Conservation (phyloP, 1,140 invertebrate species). For the silkworm (Bombyx mori) region DNA sequence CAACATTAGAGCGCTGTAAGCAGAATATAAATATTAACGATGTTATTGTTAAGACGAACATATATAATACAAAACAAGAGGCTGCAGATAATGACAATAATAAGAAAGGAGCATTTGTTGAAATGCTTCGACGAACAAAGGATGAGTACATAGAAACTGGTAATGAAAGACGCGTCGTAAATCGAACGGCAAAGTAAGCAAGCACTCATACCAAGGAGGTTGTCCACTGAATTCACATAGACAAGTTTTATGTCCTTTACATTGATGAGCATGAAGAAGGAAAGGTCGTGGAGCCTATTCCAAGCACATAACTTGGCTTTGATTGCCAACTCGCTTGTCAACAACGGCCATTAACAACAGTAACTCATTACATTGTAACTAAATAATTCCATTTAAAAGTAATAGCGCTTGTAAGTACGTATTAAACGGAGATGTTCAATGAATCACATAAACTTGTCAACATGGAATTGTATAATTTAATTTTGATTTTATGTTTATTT, state of each 20-base stretch:
- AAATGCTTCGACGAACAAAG: constrained; percentile 26
- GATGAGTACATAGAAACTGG: constrained; percentile 26
- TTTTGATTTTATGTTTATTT: no score
- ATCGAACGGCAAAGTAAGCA: constrained; percentile 28
- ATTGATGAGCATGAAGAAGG: constrained; percentile 41
- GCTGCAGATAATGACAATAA: constrained; percentile 23
- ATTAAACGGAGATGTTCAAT: neutral
- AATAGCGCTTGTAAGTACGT: neutral
- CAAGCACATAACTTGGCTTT: constrained; percentile 1
- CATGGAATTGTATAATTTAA: no score
- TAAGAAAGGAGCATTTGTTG: constrained; percentile 22
- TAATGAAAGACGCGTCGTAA: constrained; percentile 42
- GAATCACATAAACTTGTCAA: no score
- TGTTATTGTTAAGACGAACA: constrained; percentile 13
- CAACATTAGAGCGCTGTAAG: constrained; percentile 1
- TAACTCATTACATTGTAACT: constrained; percentile 7
- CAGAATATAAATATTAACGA: constrained; percentile 9
- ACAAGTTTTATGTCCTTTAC: constrained; percentile 51
- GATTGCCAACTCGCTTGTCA: constrained; percentile 2
- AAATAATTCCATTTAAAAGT: constrained; percentile 10
- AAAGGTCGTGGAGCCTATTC: constrained; percentile 4
- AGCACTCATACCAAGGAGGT: constrained; percentile 21
- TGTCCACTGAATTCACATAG: constrained; percentile 26
- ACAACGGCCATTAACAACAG: constrained; percentile 3
- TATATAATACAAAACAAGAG: constrained; percentile 12